Evolutionary conservation across 2,888 invertebrate genomes (phyloP).

Genomic region (Yponomeuta plumbellus): DNA sequence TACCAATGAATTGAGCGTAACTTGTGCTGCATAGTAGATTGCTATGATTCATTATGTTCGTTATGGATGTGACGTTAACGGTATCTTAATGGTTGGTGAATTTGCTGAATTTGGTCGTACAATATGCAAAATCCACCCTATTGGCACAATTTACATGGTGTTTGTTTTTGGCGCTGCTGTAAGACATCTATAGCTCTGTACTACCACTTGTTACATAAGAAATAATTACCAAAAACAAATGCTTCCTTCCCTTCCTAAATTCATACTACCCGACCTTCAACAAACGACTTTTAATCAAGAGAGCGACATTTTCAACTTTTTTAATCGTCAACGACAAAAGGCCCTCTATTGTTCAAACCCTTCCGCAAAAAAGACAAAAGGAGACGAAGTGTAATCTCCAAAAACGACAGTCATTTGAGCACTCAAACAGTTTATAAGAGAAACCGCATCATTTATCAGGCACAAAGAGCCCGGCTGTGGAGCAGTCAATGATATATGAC

Average conservation of each 20-base stretch:
- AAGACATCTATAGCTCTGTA: background rate
- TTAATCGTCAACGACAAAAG: background rate
- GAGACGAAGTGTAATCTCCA: background rate
- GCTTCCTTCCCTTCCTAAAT: background rate
- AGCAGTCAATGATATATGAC: constrained; percentile 12
- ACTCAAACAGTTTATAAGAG: constrained; percentile 11
- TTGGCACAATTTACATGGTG: too few species aligned
- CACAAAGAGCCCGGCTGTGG: constrained; percentile 4
- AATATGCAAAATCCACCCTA: too few species aligned
- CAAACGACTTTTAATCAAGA: constrained; percentile 1
- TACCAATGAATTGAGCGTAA: too few species aligned
- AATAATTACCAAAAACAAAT: background rate
- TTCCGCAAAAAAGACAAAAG: constrained; percentile 6
- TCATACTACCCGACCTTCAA: background rate
- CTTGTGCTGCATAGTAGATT: too few species aligned
- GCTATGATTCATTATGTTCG: too few species aligned
- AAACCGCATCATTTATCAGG: constrained; percentile 10
- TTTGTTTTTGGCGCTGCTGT: too few species aligned
- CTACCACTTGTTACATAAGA: background rate
- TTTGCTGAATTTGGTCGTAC: too few species aligned
- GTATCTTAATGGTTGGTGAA: too few species aligned
- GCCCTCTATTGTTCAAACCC: constrained; percentile 1
- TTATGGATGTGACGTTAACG: too few species aligned
- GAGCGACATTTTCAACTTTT: constrained; percentile 6
- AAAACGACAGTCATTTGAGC: constrained; percentile 5